Conservation (phyloP, 2,888 invertebrate genomes). For the Amaurobius ferox region DNA sequence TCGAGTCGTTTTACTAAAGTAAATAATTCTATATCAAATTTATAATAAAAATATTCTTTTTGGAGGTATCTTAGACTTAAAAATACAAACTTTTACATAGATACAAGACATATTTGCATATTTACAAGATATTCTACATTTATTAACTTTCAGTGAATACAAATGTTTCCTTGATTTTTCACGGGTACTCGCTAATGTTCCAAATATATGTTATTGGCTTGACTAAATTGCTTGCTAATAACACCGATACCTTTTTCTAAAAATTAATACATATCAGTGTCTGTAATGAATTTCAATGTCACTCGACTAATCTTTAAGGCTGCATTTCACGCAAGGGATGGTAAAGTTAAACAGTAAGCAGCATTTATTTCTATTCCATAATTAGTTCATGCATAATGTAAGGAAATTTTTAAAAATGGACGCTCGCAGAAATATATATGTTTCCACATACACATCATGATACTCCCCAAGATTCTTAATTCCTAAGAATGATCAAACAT, state of each 20-base stretch:
- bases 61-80: too few species aligned
- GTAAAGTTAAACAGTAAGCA: not conserved
- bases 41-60: too few species aligned
- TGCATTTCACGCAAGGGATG: not conserved
- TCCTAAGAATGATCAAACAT: not conserved
- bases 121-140: too few species aligned
- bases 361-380: not conserved
- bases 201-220: not conserved
- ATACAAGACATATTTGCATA: too few species aligned
- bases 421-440: not conserved
- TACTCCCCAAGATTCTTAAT: constrained; percentile 12
- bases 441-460: constrained; percentile 13
- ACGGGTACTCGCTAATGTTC: too few species aligned
- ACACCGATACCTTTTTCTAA: not conserved
- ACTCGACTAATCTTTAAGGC: not conserved
- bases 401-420: constrained; percentile 12
- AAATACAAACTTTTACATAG: too few species aligned
- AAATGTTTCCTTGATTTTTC: too few species aligned
- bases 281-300: not conserved
- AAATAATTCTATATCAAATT: too few species aligned
- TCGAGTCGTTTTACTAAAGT: too few species aligned
- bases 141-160: too few species aligned
- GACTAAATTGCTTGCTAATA: not conserved
- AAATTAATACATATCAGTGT: not conserved
- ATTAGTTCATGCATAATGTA: not conserved